These are phyloP conservation scores for Fistularia tabacaria DNA, from an alignment of 2,797 vertebrate genomes.

Conservation along the genomic window DNA sequence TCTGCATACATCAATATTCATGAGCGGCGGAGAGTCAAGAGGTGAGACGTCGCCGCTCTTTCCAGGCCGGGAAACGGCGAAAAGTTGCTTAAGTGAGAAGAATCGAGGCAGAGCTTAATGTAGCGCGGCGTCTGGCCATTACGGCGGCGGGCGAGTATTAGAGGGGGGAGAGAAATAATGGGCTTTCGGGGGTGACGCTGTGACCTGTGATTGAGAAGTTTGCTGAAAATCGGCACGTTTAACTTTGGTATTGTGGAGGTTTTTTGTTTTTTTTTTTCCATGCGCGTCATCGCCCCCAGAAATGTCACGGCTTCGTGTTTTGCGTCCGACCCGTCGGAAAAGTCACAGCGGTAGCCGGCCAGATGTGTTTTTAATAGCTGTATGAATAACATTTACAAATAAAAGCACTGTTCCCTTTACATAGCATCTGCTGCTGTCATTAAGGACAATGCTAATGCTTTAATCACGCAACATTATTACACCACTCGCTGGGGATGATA, in stretches of 20 bases:
- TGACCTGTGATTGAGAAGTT: constrained; percentile 40
- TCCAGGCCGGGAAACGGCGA: constrained; percentile 32
- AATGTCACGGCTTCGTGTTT: too few species aligned
- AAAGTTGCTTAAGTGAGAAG: constrained; percentile 26
- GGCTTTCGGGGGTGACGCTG: constrained; percentile 20
- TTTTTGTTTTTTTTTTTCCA: too few species aligned
- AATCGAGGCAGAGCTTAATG: constrained; percentile 50
- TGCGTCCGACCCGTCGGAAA: too few species aligned
- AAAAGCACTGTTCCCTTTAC: constrained; percentile 51
- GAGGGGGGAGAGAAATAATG: constrained; percentile 34
- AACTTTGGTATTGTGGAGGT: not conserved
- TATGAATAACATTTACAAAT: constrained; percentile 55
- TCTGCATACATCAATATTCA: constrained; percentile 74
- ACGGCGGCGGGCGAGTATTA: constrained; percentile 21
- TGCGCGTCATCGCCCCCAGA: too few species aligned
- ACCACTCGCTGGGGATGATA: constrained; percentile 10
- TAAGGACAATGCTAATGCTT: constrained; percentile 51
- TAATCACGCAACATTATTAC: constrained; percentile 58
- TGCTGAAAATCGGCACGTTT: constrained; percentile 13
- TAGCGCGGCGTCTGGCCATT: constrained; percentile 44
- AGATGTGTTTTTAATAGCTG: constrained; percentile 53
- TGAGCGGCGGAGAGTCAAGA: constrained; percentile 47
- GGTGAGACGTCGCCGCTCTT: constrained; percentile 42
- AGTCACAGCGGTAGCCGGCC: constrained; percentile 8
- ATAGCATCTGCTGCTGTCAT: constrained; percentile 62